Evolutionary conservation across 2,888 invertebrate genomes (phyloP).

Genomic region (Scaptodrosophila latifasciaeformis): DNA sequence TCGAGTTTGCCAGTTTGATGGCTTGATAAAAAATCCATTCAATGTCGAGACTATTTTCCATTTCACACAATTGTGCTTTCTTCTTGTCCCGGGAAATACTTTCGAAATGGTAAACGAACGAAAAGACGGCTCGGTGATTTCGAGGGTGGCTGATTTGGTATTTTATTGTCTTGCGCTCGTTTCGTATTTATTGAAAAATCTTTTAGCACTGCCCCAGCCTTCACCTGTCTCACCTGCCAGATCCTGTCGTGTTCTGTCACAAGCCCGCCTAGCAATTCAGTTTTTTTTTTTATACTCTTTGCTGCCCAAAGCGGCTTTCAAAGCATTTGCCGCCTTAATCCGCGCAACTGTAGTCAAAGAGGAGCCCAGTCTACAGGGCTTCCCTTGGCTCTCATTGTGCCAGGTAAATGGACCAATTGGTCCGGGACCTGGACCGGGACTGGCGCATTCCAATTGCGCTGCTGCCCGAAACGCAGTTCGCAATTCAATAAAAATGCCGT

Average conservation of each 20-base stretch:
- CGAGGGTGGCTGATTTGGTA: conserved; percentile 38
- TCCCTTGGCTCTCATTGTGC: not conserved
- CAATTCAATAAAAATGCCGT: conserved; percentile 62
- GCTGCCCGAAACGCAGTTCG: conserved; percentile 21
- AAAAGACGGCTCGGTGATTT: not conserved
- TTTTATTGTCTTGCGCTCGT: conserved; percentile 56
- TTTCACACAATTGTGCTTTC: conserved; percentile 2
- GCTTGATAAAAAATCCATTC: conserved; percentile 58
- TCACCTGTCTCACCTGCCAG: conserved; percentile 17
- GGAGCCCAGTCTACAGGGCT: conserved; percentile 3
- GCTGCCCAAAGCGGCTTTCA: conserved; percentile 46
- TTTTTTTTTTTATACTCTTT: conserved; percentile 11
- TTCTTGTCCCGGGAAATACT: too few species aligned
- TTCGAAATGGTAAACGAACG: not conserved
- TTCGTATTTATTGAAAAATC: conserved; percentile 59
- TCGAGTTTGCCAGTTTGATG: conserved; percentile 57
- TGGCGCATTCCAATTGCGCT: conserved; percentile 45
- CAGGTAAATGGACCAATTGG: conserved; percentile 44
- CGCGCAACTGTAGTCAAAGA: conserved; percentile 60
- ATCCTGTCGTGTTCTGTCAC: too few species aligned
- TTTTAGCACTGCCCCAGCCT: conserved; percentile 29
- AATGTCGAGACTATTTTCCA: conserved; percentile 9
- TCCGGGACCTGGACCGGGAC: conserved; percentile 15
- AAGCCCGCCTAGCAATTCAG: too few species aligned
- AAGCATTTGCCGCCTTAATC: conserved; percentile 54